Evolutionary conservation across 2,888 invertebrate genomes (phyloP), one percentile per base, ranked within the genome.

Genomic region (Cheilosia variabilis): DNA sequence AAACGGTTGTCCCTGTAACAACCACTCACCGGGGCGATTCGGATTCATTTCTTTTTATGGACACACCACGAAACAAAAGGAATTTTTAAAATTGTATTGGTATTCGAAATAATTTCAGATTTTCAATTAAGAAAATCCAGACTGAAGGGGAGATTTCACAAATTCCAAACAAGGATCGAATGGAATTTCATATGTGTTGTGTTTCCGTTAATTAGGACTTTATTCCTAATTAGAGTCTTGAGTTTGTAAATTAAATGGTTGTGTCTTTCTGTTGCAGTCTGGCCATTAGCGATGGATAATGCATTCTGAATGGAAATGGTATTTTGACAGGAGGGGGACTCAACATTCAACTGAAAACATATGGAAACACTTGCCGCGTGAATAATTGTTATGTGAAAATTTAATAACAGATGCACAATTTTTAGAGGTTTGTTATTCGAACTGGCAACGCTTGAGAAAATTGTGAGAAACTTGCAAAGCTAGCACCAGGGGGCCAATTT

Each of bases 141-240:
- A 24, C n/a, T 15, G 31, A 73, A 53, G 24, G 50, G 50, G 55
- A 37, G 31, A 77, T 77, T 71, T 77, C 55, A 52, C 22, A 57
- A 68, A 77, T 81, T 71, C 76, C 81, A 62, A 27, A 81, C 66
- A 86, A 86, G 81, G 86, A 81, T 77, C 76, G 76, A 62, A 34
- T 37, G 76, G 81, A 71, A 86, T 86, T 81, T 77, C 50, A 72
- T 75, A 66, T 81, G 68, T 62, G 45, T 68, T 76, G 58, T 75
- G 37, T 81, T n/a, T 72, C 72, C 66, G 57, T 76, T 86, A 86
- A 86, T 86, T 86, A 86, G 86, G 86, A 86, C 86, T 72, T 81
- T 66, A 43, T 43, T 72, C 81, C 86, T 86, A 81, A 86, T 86
- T 81, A 77, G 86, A 68, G 68, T 62, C 63, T 77, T 62, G 34